phyloP scores from a whole-genome alignment of 2,113 vertebrate genomes.

The human (Homo sapiens) region GRCh38 chr11:31021501-31022000 shows the following conservation, averaged over 20 bases:
- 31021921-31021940: not conserved
- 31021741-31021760: not conserved
- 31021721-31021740: not conserved
- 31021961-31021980: not conserved
- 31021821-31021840: not conserved
- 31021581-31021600: not conserved
- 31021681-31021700: not conserved
- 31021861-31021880: not conserved
- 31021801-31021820: not conserved
- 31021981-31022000: not conserved
- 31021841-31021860: not conserved
- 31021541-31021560: not conserved
- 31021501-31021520: not conserved
- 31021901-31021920: not conserved
- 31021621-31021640: not conserved
- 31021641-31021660: not conserved
- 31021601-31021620: not conserved
- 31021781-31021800: not conserved
- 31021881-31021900: not conserved
- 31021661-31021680: not conserved
- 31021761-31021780: not conserved
- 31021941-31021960: not conserved
- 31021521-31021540: not conserved
- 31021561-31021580: not conserved
- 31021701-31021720: not conserved